Evolutionary conservation across 1,140 invertebrate species (phyloP).

Genomic region (Eriosoma lanigerum): DNA sequence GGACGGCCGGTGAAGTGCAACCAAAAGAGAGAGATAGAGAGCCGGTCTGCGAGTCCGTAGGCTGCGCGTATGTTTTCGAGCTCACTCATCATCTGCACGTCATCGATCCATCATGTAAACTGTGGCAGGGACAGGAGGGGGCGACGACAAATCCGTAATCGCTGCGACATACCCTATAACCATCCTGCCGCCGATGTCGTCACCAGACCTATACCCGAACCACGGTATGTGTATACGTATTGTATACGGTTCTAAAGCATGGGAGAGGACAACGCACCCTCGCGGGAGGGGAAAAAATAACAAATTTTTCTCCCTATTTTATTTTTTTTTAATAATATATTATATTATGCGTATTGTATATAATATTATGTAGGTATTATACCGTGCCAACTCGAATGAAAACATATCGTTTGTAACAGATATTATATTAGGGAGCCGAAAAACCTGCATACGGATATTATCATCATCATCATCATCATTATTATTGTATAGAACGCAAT

Average conservation of each 20-base stretch:
- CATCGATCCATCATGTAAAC: slow-evolving; percentile 47
- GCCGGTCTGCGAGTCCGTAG: background rate
- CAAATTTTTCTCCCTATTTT: slow-evolving; percentile 29
- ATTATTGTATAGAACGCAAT: slow-evolving; percentile 2
- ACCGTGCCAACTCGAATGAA: slow-evolving; percentile 41
- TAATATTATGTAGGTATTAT: background rate
- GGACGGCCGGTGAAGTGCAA: slow-evolving; percentile 43
- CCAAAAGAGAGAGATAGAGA: background rate
- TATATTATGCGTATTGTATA: background rate
- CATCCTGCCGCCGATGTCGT: background rate
- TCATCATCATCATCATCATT: slow-evolving; percentile 10
- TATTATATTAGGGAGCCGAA: slow-evolving; percentile 33
- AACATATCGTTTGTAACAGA: slow-evolving; percentile 50
- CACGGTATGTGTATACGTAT: background rate
- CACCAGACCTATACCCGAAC: background rate
- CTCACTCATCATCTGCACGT: slow-evolving; percentile 48
- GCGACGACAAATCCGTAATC: slow-evolving; percentile 51
- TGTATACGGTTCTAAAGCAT: background rate
- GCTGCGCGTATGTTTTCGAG: background rate
- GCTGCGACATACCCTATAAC: slow-evolving; percentile 14
- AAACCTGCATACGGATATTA: slow-evolving; percentile 26
- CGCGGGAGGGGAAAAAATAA: background rate
- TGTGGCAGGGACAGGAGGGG: background rate
- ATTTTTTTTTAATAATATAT: too few relatives aligned
- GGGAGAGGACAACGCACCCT: slow-evolving; percentile 5